Percentiles rank a stretch among this genome's conserved stretches.
These are phyloP conservation scores for Pseudomugil gertrudae DNA, from an alignment of 2,797 vertebrate species.

Conservation along the genomic window DNA sequence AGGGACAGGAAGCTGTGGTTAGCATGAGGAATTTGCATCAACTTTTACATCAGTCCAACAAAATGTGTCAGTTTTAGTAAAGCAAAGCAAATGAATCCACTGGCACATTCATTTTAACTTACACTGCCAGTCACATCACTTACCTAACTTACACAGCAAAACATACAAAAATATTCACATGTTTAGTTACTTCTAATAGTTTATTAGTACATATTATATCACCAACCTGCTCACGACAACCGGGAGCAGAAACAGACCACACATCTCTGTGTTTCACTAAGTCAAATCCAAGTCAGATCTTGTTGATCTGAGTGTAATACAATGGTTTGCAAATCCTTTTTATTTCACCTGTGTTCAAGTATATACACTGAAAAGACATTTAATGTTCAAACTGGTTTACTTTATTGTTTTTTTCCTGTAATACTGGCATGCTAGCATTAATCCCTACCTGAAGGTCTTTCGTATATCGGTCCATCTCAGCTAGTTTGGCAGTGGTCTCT, in stretches of 20 bases:
- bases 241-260: too few species aligned
- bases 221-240: too few species aligned
- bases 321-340: too few species aligned
- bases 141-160: background rate
- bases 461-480: constrained; percentile 92
- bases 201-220: too few species aligned
- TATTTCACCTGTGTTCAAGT: too few species aligned
- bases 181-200: background rate
- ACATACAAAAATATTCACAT: background rate
- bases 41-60: constrained; percentile 1
- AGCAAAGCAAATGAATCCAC: rapidly evolving
- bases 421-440: too few species aligned
- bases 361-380: too few species aligned
- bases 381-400: too few species aligned
- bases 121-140: background rate
- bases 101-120: too few species aligned
- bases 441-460: constrained; percentile 88
- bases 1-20: constrained; percentile 24
- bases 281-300: background rate
- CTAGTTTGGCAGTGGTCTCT: constrained; percentile 90
- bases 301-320: background rate
- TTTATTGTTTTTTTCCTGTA: background rate
- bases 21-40: background rate
- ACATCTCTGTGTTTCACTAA: background rate
- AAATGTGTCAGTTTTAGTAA: background rate